Conservation (phyloP, 2,888 invertebrate species). For the Cancer borealis region DNA sequence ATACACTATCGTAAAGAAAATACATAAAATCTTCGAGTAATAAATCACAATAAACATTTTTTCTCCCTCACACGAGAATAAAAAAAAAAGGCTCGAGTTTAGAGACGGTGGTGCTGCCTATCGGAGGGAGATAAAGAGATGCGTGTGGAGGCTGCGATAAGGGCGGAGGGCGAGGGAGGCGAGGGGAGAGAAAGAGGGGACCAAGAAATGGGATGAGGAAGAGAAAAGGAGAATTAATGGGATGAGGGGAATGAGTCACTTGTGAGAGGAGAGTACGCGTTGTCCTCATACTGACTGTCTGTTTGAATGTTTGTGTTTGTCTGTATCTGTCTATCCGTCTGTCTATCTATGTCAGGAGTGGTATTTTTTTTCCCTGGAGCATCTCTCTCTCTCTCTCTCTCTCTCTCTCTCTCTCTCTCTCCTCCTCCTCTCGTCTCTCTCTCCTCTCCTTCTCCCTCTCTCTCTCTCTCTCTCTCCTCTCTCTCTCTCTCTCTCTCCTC, state of each 20-base stretch:
- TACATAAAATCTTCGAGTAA: not conserved
- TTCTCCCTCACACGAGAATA: not conserved
- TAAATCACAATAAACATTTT: constrained; percentile 33
- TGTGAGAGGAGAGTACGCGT: not conserved
- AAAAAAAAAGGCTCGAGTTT: constrained; percentile 3
- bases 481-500: constrained; percentile 5
- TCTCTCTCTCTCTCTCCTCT: not conserved
- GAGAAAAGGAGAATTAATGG: constrained; percentile 63
- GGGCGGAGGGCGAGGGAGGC: constrained; percentile 54
- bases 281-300: not conserved
- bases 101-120: constrained; percentile 48
- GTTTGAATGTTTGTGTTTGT: not conserved
- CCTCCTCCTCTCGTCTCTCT: too few species aligned
- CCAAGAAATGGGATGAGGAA: constrained; percentile 64
- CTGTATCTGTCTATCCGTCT: not conserved
- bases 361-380: not conserved
- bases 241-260: constrained; percentile 44
- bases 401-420: too few species aligned
- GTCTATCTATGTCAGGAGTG: not conserved
- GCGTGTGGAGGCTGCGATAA: constrained; percentile 68
- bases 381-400: not conserved
- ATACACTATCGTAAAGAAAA: not conserved
- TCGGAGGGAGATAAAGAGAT: constrained; percentile 70
- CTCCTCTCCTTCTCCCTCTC: not conserved
- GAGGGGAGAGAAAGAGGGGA: constrained; percentile 54